Evolutionary conservation across 1,140 invertebrate genomes (phyloP), one percentile per base, ranked within the genome.

Genomic region (Drosophila nigrodunni): DNA sequence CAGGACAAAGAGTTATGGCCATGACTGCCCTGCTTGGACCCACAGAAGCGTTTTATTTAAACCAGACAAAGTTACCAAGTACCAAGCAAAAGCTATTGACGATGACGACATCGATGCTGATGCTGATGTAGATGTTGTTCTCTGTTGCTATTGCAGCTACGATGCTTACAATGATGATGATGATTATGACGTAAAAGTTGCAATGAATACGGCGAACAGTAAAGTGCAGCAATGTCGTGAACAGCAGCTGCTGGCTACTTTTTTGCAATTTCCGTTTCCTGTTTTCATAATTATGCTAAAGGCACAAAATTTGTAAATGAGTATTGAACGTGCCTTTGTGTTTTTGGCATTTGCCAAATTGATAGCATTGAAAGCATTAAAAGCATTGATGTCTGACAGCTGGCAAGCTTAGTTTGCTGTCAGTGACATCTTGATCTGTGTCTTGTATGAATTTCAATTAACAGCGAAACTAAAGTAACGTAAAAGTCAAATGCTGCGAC

Each of bases 381-480:
- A 52, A 50, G 43, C 60, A 80, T 83, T 83, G 72, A 81, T 55
- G 50, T 52, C 62, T 55, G 35, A 34, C 21, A 62, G 41, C 57
- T 47, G 25, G 39, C 21, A 70, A 34, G 61, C 47, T 54, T 64
- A 77, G 74, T 54, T 69, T 59, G 62, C 25, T 74, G 59, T 7
- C 52, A 62, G 43, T 83, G 81, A 89, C 85, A 89, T 71, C 69
- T 70, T 89, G 80, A 78, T 80, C 81, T 74, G 64, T 57, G 68
- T 81, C 71, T 85, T 89, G 81, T 89, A 85, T 79, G 80, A 81
- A 89, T 89, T 85, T 89, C 85, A 89, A 89, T 89, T 89, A 89
- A 85, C 70, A 70, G 70, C 58, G 43, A 47, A 59, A 60, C 35
- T 70, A 47, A 59, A 64, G 39, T 70, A 69, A 59, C 70, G 57